Evolutionary conservation across 2,113 vertebrate species (phyloP).

Genomic region (Psephotus haematonotus): DNA sequence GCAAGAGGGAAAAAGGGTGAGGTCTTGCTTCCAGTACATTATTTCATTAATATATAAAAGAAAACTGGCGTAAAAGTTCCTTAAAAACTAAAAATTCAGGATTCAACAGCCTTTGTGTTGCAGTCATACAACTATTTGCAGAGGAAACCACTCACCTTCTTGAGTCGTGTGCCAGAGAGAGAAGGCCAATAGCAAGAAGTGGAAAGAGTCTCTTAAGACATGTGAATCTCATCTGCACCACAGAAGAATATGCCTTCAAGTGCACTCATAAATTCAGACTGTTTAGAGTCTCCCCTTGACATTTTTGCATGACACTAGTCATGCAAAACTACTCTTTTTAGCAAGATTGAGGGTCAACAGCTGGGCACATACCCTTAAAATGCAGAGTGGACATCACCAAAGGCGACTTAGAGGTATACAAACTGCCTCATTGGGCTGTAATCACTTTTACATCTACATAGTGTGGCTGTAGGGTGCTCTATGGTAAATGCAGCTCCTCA

Average conservation of each 20-base stretch:
- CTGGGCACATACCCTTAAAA: not conserved
- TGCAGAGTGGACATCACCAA: not conserved
- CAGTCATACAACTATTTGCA: not conserved
- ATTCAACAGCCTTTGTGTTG: not conserved
- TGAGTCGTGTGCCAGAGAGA: not conserved
- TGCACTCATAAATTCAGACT: not conserved
- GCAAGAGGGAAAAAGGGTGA: not conserved
- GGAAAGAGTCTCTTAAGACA: not conserved
- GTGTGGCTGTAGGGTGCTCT: not conserved
- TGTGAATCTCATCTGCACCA: not conserved
- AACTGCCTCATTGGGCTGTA: not conserved
- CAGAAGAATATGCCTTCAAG: not conserved
- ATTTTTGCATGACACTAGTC: not conserved
- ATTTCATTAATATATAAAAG: not conserved
- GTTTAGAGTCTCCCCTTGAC: not conserved
- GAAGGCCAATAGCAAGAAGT: not conserved
- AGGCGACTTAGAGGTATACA: not conserved
- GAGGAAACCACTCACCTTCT: not conserved
- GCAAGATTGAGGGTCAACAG: not conserved
- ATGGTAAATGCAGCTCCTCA: not conserved
- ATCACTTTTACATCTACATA: not conserved
- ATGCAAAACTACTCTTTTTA: not conserved
- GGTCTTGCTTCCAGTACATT: not conserved
- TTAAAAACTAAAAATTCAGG: not conserved
- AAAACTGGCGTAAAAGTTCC: fast-evolving